Evolutionary conservation across 2,113 vertebrate genomes (phyloP).

Genomic region (Phodopus roborovskii): DNA sequence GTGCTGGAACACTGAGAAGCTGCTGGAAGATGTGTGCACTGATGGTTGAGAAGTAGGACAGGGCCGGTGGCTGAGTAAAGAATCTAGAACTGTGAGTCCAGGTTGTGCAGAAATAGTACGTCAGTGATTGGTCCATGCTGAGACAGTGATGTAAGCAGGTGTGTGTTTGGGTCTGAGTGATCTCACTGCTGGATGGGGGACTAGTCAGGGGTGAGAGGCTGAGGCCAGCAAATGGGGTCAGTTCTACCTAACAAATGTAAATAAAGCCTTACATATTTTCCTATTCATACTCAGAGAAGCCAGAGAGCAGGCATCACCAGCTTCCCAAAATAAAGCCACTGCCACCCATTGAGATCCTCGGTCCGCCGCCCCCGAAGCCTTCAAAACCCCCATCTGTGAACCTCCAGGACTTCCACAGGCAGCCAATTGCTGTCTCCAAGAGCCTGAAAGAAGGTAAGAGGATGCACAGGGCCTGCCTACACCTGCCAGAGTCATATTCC

Average conservation of each 20-base stretch:
- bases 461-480: fast-evolving
- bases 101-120: background rate
- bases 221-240: background rate
- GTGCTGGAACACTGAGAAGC: background rate
- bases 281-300: conserved; percentile 36
- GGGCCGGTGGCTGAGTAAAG: fast-evolving
- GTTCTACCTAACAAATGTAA: background rate
- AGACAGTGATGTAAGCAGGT: background rate
- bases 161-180: background rate
- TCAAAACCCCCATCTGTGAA: conserved; percentile 77
- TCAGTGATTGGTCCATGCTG: too few relatives aligned
- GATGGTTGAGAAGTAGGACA: too few relatives aligned
- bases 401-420: conserved; percentile 73
- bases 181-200: background rate
- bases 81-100: fast-evolving
- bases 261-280: background rate
- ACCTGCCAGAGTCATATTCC: background rate
- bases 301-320: conserved; percentile 24
- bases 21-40: background rate
- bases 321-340: conserved; percentile 82
- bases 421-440: fast-evolving
- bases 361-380: conserved; percentile 86
- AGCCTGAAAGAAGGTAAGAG: conserved; percentile 70
- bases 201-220: background rate
- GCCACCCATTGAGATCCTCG: conserved; percentile 78